Conservation (phyloP, 1,140 invertebrate species). For the Atta colombica region DNA sequence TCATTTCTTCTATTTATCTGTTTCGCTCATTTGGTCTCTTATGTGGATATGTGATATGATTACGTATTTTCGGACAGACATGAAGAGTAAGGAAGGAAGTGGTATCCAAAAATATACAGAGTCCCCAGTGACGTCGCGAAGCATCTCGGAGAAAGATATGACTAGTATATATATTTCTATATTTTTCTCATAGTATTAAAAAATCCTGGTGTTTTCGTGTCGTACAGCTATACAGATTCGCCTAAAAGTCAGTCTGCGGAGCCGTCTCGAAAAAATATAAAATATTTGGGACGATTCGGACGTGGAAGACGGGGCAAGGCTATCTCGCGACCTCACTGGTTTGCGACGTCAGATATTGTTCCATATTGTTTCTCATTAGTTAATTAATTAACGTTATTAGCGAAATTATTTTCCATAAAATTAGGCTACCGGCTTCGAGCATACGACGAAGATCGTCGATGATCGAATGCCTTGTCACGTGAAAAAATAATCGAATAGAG, state of each 20-base stretch:
- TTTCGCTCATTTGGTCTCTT: constrained; percentile 27
- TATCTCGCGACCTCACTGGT: constrained; percentile 57
- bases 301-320: constrained; percentile 66
- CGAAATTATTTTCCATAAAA: constrained; percentile 64
- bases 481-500: constrained; percentile 55
- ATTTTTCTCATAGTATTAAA: background rate
- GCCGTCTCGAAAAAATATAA: constrained; percentile 11
- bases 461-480: constrained; percentile 15
- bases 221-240: background rate
- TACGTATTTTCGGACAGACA: constrained; percentile 33
- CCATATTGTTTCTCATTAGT: constrained; percentile 34
- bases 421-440: constrained; percentile 64
- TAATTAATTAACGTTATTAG: constrained; percentile 52
- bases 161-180: background rate
- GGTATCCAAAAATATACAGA: constrained; percentile 73
- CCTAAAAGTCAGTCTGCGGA: constrained; percentile 38
- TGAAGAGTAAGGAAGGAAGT: constrained; percentile 63
- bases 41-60: constrained; percentile 32
- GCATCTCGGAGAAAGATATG: background rate
- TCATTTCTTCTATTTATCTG: background rate
- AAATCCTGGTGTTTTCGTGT: background rate
- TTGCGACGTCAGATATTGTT: constrained; percentile 33
- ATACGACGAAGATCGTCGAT: constrained; percentile 24
- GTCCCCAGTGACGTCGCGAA: constrained; percentile 60
- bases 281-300: constrained; percentile 34